phyloP scores from a whole-genome alignment of 2,888 invertebrate species.

The Halictus ligatus region DNA sequence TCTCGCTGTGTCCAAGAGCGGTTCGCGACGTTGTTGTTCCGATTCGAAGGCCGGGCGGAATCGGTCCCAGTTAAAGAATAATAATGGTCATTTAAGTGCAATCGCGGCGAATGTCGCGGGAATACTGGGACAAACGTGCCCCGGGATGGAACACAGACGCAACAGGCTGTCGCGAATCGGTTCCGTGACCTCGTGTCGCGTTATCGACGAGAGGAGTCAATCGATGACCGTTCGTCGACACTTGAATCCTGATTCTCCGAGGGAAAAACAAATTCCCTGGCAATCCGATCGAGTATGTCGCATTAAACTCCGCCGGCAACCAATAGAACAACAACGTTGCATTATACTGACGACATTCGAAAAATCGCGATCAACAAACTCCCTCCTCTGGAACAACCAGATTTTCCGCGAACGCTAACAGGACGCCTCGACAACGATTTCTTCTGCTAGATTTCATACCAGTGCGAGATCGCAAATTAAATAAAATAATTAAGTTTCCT shows the following conservation, averaged over 20 bases:
- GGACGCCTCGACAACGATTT: neutral
- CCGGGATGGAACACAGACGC: constrained; percentile 45
- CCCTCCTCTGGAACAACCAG: neutral
- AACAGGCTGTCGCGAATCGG: constrained; percentile 36
- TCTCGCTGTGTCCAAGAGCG: neutral
- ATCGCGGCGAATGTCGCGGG: constrained; percentile 43
- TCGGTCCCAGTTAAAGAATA: constrained; percentile 12
- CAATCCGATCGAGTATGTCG: neutral
- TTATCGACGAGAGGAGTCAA: constrained; percentile 60
- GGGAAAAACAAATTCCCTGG: constrained; percentile 25
- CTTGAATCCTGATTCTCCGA: constrained; percentile 14
- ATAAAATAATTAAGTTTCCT: too few relatives aligned
- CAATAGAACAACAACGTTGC: neutral
- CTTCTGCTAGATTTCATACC: neutral
- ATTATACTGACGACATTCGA: neutral
- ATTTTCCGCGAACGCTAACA: neutral
- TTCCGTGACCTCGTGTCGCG: constrained; percentile 57
- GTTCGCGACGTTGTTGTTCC: neutral
- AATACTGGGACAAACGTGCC: constrained; percentile 43
- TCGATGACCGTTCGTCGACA: constrained; percentile 45
- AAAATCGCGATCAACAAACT: neutral
- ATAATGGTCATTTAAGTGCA: constrained; percentile 33
- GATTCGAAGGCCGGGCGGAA: neutral
- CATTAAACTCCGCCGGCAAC: neutral
- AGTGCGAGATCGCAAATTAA: neutral